Evolutionary conservation across 2,888 invertebrate species (phyloP), one percentile per base, ranked within the genome.

Genomic region (Sisyra nigra): DNA sequence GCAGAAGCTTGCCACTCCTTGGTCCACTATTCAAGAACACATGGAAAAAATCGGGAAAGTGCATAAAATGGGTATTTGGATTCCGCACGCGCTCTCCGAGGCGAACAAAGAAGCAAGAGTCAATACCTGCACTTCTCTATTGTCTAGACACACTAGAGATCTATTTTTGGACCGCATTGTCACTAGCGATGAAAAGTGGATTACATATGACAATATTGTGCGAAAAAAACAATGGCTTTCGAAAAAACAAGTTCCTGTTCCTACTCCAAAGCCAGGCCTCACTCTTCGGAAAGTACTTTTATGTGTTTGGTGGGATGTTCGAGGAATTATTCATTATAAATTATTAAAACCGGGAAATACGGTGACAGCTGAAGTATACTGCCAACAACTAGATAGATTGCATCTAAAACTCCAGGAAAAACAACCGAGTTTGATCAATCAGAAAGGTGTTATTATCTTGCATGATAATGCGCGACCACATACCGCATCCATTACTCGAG

Each of bases 251-350:
- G 48, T n/a, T n/a, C n/a, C n/a, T n/a, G n/a, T n/a, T n/a, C n/a
- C n/a, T n/a, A n/a, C n/a, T n/a, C n/a, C n/a, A n/a, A n/a, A n/a
- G n/a, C n/a, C n/a, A 52, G 49, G 40, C 34, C 48, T 47, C 45
- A 48, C 17, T 46, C 46, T 34, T n/a, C n/a, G n/a, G n/a, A n/a
- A n/a, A n/a, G n/a, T n/a, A n/a, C n/a, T n/a, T n/a, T n/a, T n/a
- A n/a, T 46, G 47, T 41, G 46, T 44, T 32, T 45, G 49, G 48
- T 49, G 44, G 46, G 46, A 48, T 24, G 45, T 46, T 43, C 46
- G 44, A 10, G 46, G 42, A 48, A 46, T 48, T 42, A 31, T 49
- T n/a, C 43, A 44, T 44, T 48, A 42, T 40, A 34, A 37, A 29
- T 14, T 40, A 37, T 9, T 40, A 13, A 42, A 17, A 44, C 32